phyloP scores from a whole-genome alignment of 2,113 vertebrate genomes.

The Cettia cetti region DNA sequence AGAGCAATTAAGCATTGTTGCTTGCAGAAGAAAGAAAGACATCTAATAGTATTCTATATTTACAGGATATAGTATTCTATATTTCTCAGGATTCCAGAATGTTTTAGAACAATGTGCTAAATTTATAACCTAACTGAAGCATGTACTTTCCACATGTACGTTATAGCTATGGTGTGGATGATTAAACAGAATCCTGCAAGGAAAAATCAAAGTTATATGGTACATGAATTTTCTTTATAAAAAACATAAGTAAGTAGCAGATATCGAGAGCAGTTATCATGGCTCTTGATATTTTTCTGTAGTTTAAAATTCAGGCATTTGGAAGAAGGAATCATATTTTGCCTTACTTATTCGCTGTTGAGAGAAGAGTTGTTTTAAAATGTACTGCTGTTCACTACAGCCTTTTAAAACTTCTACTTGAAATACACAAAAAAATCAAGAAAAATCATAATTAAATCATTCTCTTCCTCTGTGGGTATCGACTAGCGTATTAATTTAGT shows the following conservation, averaged over 20 bases:
- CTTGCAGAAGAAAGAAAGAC: constrained; percentile 35
- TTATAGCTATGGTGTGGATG: background rate
- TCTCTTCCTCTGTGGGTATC: background rate
- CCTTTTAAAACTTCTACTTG: background rate
- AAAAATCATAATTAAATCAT: background rate
- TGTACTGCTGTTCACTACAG: background rate
- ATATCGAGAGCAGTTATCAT: background rate
- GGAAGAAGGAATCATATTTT: background rate
- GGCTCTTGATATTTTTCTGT: background rate
- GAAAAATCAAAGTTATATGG: background rate
- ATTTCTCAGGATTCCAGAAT: background rate
- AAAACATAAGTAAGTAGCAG: background rate
- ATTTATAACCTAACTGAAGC: background rate
- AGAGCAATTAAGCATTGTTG: constrained; percentile 54
- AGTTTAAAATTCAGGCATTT: background rate
- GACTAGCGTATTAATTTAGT: background rate
- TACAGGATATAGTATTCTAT: background rate
- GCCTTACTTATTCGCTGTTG: background rate
- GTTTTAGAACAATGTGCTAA: constrained; percentile 6
- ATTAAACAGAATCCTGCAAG: background rate
- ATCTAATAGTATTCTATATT: constrained; percentile 10
- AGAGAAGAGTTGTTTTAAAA: background rate
- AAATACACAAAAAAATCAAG: background rate
- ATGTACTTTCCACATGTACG: background rate
- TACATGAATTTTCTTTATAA: background rate